Base-by-base conservation (phyloP, 2,113 vertebrate genomes). In the Clinocottus analis region DNA sequence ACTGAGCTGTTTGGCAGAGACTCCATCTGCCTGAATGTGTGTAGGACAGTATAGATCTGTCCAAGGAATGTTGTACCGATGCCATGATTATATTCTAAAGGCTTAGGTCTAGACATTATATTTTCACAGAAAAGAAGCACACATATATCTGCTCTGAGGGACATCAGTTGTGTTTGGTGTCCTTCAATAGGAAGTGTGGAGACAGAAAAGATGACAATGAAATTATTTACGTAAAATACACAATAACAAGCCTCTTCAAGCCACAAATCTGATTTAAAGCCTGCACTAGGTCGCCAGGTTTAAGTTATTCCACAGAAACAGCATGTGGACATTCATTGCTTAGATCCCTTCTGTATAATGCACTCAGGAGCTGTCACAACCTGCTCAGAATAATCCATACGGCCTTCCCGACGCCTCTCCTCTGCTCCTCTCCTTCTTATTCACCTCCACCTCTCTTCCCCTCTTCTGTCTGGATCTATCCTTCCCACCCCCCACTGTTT, bases 281-380 rank as follows among this genome's bases (percentile, higher is more conserved):
- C 17, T 8, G 3, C 12, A n/a, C 45, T 25, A 2, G 49, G 71
- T 79, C 65, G 61, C 43, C 60, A 68, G 59, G 72, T 78, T 64
- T 66, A 65, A 79, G 76, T 77, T 85, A 75, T 79, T 84, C 74
- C 39, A 68, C 53, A 64, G 78, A 77, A 81, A 79, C 72, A 81
- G 79, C 35, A 64, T 61, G 53, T 75, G 77, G 80, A 83, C 77
- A 64, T 86, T 69, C 63, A 80, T 76, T 79, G 80, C 77, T 83
- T 45, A 61, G 71, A 75, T 78, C 78, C 74, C 72, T 73, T 29
- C 37, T 79, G 84, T 79, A 76, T 83, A 86, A 88, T 87, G 73
- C 82, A 60, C 83, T 82, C 86, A 91, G 79, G 83, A 74, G 87
- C 88, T 89, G 89, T 87, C 88, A 82, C 87, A 89, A 90, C 85